These are phyloP conservation scores for Cybosia mesomella DNA, from an alignment of 2,888 invertebrate genomes.

Conservation along the genomic window DNA sequence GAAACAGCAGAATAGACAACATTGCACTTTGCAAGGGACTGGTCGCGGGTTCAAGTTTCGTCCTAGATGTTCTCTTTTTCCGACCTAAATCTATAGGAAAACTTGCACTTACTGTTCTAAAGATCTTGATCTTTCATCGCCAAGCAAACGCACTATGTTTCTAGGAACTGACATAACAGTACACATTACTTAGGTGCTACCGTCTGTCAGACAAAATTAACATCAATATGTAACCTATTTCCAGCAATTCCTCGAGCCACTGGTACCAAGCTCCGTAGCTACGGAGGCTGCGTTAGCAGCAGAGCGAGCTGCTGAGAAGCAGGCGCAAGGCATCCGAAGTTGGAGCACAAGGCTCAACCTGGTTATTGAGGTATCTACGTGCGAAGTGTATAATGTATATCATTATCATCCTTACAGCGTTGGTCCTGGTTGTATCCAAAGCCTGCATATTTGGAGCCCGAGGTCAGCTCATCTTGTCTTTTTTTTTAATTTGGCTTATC, in stretches of 20 bases:
- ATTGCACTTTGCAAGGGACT: no score
- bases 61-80: no score
- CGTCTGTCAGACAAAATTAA: neutral
- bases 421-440: no score
- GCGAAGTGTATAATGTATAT: neutral
- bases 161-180: no score
- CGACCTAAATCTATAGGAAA: no score
- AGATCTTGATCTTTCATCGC: no score
- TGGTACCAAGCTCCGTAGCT: constrained; percentile 69
- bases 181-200: no score
- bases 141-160: no score
- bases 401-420: neutral
- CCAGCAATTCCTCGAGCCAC: constrained; percentile 84
- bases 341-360: constrained; percentile 87
- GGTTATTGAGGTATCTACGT: constrained; percentile 87
- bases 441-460: neutral
- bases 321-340: constrained; percentile 70
- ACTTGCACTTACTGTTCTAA: no score
- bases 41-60: no score
- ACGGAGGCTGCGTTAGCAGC: constrained; percentile 69
- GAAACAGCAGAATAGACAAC: no score
- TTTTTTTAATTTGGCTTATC: neutral
- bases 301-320: constrained; percentile 71
- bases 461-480: neutral
- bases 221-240: neutral